Percentiles rank a stretch among this genome's conserved stretches.
These are phyloP conservation scores for Cygnus atratus DNA, from an alignment of 2,113 vertebrate species.

Conservation along the genomic window DNA sequence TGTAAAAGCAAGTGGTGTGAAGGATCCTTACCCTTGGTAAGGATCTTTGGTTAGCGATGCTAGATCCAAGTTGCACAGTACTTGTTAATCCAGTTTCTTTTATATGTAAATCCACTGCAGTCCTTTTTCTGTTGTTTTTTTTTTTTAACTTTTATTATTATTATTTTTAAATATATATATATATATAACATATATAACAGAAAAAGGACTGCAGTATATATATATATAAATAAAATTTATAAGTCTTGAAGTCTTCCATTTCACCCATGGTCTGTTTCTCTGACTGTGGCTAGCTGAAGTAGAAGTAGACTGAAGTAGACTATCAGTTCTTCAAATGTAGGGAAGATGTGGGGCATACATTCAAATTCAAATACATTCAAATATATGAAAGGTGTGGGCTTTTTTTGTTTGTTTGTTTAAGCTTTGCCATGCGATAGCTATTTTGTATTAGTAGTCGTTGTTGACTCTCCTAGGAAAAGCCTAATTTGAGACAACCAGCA, in stretches of 20 bases:
- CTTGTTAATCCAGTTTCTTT: too few species aligned
- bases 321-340: not conserved
- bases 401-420: not conserved
- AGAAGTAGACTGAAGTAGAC: not conserved
- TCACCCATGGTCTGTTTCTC: not conserved
- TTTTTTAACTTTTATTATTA: too few species aligned
- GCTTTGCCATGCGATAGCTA: rapidly evolving
- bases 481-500: not conserved
- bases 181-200: too few species aligned
- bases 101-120: too few species aligned
- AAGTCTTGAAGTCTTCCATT: not conserved
- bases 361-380: not conserved
- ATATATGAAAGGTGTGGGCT: not conserved
- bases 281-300: not conserved
- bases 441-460: not conserved
- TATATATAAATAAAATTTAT: too few species aligned
- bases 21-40: not conserved
- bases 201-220: too few species aligned
- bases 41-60: too few species aligned
- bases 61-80: too few species aligned
- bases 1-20: not conserved
- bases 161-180: too few species aligned
- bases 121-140: too few species aligned
- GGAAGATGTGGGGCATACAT: not conserved
- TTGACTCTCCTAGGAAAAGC: not conserved